Evolutionary conservation across 2,797 vertebrate species (phyloP), one percentile per base, ranked within the genome.

Genomic region (Rhyacichthys aspro): DNA sequence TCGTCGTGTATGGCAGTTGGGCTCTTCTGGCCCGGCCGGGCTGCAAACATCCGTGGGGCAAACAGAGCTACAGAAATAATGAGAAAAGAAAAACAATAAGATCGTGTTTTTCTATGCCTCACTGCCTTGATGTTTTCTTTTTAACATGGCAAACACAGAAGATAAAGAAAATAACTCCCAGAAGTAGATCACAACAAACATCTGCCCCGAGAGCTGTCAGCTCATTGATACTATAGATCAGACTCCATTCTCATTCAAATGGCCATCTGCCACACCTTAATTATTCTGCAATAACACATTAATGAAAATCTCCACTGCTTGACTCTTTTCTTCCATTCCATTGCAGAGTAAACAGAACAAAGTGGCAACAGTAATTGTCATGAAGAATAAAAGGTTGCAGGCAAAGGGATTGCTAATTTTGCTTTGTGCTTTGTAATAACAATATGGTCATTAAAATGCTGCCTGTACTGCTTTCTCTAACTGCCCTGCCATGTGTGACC

Each of bases 11-110:
- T 85, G 55, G 93, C 91, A 0, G 95, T 91, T 0, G 97, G 95
- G 80, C 94, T 98, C 82, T 96, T 99, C 88, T 99, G 98, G 11
- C 96, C 96, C 0, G 96, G 92, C 34, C 98, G 94, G 69, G 93
- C 81, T 0, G 91, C 88, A 43, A 95, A 94, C 84, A 96, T 88
- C 43, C 97, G 95, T 4, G 97, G 96, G 59, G 95, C 92, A 16
- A 96, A 98, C 62, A 99, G 95, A 44, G 96, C 98, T 99, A 79
- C 39, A 44, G 49, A 43, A 10, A 59, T 11, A 46, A 1, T 11
- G 11, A 19, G 34, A 12, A 0, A 14, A 36, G 49, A 45, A 23
- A 56, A 14, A 52, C 28, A 43, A 32, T 53, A 18, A 72, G 41
- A 1, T 15, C 49, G 42, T 8, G 3, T 38, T 55, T 65, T 19